Evolutionary conservation across 2,888 invertebrate species (phyloP).

Genomic region (Lasioglossum oenotherae): DNA sequence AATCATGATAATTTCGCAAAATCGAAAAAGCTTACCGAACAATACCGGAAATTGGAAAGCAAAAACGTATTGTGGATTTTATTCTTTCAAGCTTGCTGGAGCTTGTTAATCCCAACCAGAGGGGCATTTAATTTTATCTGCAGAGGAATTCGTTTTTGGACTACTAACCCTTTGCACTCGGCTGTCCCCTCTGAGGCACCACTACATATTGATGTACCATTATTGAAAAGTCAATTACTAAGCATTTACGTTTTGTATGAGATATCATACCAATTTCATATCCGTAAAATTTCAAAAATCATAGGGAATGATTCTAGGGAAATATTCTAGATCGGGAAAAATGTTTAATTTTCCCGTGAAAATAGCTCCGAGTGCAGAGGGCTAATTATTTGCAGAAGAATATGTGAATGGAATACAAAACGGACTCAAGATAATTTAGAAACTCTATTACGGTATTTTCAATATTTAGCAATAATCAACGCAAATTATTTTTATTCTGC

Average conservation of each 20-base stretch:
- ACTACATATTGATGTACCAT: too few relatives aligned
- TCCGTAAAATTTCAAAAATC: too few relatives aligned
- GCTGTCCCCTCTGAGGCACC: too few relatives aligned
- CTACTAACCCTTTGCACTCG: not conserved
- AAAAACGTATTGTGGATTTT: not conserved
- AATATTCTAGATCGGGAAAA: too few relatives aligned
- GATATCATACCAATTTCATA: too few relatives aligned
- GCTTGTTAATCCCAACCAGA: not conserved
- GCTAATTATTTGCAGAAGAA: not conserved
- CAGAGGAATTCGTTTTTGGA: not conserved
- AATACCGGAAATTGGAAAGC: not conserved
- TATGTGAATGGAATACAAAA: not conserved
- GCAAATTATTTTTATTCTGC: too few relatives aligned
- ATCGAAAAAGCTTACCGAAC: not conserved
- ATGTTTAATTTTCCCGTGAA: too few relatives aligned
- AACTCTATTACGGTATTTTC: not conserved
- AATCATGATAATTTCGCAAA: not conserved
- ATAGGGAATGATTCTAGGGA: too few relatives aligned
- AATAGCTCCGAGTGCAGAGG: too few relatives aligned
- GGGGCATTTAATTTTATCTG: not conserved
- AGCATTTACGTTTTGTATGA: too few relatives aligned
- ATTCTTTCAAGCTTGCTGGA: not conserved
- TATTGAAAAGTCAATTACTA: too few relatives aligned
- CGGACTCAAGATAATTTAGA: not conserved
- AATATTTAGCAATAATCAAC: not conserved